phyloP scores from a whole-genome alignment of 2,797 vertebrate genomes.

The Microcaecilia unicolor region DNA sequence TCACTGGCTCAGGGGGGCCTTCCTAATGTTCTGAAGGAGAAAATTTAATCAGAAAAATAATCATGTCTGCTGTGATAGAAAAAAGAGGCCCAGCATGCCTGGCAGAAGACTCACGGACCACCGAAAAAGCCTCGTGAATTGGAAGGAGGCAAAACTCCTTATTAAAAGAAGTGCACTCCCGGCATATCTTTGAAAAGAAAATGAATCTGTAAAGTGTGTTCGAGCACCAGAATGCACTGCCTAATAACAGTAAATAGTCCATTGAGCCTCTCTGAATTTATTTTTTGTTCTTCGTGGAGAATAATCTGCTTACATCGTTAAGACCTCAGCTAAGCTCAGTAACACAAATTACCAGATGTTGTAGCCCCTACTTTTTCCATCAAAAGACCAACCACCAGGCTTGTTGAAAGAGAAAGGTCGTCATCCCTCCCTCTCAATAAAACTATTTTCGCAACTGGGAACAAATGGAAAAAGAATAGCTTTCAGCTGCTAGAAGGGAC shows the following conservation, averaged over 20 bases:
- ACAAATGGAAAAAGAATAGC: conserved; percentile 70
- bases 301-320: conserved; percentile 97
- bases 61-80: conserved; percentile 25
- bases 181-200: conserved; percentile 42
- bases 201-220: no score
- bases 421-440: conserved; percentile 71
- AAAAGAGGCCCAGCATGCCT: conserved; percentile 14
- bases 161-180: conserved; percentile 31
- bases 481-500: conserved; percentile 63
- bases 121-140: conserved; percentile 43
- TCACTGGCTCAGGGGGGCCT: conserved; percentile 15
- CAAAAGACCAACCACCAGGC: conserved; percentile 78
- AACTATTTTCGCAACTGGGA: conserved; percentile 77
- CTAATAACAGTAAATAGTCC: conserved; percentile 71
- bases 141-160: conserved; percentile 33
- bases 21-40: conserved; percentile 28
- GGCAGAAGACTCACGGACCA: conserved; percentile 44
- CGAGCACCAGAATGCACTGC: conserved; percentile 50
- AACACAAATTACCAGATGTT: conserved; percentile 97
- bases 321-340: conserved; percentile 78
- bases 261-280: conserved; percentile 67
- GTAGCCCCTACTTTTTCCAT: conserved; percentile 69
- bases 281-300: conserved; percentile 73
- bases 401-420: conserved; percentile 69
- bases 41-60: conserved; percentile 42